Conservation (phyloP, 2,797 vertebrate species). For the Sciurus carolinensis region DNA sequence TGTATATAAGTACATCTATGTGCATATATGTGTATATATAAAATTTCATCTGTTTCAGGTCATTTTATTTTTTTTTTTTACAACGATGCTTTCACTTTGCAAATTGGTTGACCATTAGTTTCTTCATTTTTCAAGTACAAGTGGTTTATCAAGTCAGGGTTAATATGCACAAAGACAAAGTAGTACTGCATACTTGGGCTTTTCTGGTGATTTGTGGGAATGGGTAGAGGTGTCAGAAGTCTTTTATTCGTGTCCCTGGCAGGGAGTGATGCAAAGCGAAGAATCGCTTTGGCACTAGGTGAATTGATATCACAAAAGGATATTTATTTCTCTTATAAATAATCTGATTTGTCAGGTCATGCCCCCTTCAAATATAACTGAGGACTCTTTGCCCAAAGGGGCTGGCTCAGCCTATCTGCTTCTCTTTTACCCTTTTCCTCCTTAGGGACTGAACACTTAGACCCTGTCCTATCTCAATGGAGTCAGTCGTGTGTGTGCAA, state of each 20-base stretch:
- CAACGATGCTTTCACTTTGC: slow-evolving; percentile 22
- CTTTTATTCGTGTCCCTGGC: slow-evolving; percentile 68
- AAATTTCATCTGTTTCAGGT: neutral
- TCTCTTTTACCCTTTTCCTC: neutral
- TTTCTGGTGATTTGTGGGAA: slow-evolving; percentile 38
- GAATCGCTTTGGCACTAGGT: rapidly evolving
- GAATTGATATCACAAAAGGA: neutral
- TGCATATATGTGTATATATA: neutral
- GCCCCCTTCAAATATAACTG: neutral
- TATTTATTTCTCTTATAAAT: slow-evolving; percentile 23
- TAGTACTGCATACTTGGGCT: neutral
- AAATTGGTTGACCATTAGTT: neutral
- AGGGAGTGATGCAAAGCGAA: slow-evolving; percentile 55
- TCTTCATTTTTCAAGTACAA: slow-evolving; percentile 32
- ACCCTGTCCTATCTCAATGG: neutral
- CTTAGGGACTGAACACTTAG: slow-evolving; percentile 31
- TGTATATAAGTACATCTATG: neutral
- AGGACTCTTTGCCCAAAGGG: neutral
- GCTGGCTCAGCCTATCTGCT: neutral
- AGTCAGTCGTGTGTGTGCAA: neutral
- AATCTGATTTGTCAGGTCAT: neutral
- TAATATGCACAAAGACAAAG: neutral
- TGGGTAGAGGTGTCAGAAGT: neutral
- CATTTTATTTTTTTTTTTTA: neutral
- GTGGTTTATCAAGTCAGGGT: slow-evolving; percentile 49